Base-by-base conservation (phyloP, 2,113 vertebrate genomes). In the Planiliza haematocheilus region DNA sequence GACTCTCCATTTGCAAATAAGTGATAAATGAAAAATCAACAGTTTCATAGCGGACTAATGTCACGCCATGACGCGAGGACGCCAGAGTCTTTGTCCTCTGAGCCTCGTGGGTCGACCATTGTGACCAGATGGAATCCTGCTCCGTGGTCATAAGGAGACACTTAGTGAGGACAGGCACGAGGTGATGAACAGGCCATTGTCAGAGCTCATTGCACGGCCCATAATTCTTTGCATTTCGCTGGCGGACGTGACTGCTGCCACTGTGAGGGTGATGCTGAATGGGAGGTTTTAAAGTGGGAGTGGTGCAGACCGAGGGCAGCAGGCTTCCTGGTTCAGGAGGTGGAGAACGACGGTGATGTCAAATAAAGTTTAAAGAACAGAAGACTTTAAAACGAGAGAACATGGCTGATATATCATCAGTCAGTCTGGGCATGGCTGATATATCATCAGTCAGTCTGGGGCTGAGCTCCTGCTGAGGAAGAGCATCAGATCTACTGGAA, bases 161-260 rank as follows among this genome's bases (percentile, higher is more conserved):
- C 57, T 90, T 82, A 77, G 67, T 36, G 13, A 49, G 51, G 52
- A 57, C 42, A 16, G 53, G 48, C 86, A 83, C 60, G 70, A 73
- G 82, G 60, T 37, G 10, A 65, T 82, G 81, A 87, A 79, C 77
- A 65, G 46, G 39, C 7, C 69, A 86, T 88, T 89, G 89, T 89
- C 38, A 11, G 2, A 3, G 36, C 21, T 46, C 3, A 34, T n/a
- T 70, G 51, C 42, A 58, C 67, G 13, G 42, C 55, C 21, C 57
- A 70, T 81, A 57, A 69, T 81, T 79, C 61, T 70, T 39, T 53
- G 49, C 63, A 71, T 88, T 88, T 37, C 77, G 46, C 42, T 37
- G 42, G 16, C 51, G 6, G 37, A 49, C 18, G 8, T 20, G 55
- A 65, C 62, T 43, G 13, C 20, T 24, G 38, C 62, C 16, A 17